Evolutionary conservation across 2,113 vertebrate species (phyloP), one percentile per base, ranked within the genome.

Genomic region (Smithornis capensis): DNA sequence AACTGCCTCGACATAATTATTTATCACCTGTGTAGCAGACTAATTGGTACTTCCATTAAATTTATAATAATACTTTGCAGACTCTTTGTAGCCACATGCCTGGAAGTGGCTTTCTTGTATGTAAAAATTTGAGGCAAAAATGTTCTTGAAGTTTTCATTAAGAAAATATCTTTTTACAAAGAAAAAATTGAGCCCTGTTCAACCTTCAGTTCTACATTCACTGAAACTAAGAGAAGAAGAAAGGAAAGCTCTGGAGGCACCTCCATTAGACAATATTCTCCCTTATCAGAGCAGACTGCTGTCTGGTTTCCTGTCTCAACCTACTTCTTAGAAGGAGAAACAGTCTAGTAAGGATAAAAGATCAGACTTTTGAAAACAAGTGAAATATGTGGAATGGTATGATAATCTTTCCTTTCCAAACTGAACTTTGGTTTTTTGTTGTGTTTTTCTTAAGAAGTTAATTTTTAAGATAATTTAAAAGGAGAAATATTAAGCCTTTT

Each of bases 281-380:
- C 89, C 97, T 98, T 98, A 98, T 98, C 97, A 91, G 84, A 57
- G 94, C 95, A 97, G 97, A 94, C 96, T 96, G 87, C 88, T 92
- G 98, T 96, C 97, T 95, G 98, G 98, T 98, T 99, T 99, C 98
- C 99, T 98, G 98, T 98, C 98, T 98, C 94, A 92, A 93, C 92
- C 97, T 96, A 97, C 83, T 96, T 96, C 93, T 97, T 94, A 97
- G 95, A 98, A 98, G 96, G 97, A 98, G 97, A 95, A 97, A 95
- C 73, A 55, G 88, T 94, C 95, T 91, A 88, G 91, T 63, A 96
- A 97, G 93, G 96, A 91, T 96, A 97, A 96, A 93, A 97, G 92
- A 96, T 49, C 79, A 89, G 79, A 63, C 91, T 95, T 96, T 21
- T 69, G 78, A 97, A 98, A 97, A 96, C 47, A 95, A 96, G 76